Evolutionary conservation across 2,888 invertebrate species (phyloP).

Genomic region (Bruchidius siliquastri): DNA sequence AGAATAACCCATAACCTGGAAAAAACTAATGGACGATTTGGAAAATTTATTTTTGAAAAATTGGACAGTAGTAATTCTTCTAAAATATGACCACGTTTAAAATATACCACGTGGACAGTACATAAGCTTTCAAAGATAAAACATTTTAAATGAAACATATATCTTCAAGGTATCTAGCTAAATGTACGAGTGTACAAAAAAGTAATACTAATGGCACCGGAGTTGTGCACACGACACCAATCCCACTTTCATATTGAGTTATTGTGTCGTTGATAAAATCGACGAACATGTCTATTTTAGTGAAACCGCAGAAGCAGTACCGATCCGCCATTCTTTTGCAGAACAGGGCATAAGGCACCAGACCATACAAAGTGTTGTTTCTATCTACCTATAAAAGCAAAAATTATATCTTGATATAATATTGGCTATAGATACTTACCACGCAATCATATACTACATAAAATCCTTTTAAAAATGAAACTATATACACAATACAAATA

Average conservation of each 20-base stretch:
- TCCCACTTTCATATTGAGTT: not conserved
- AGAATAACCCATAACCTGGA: too few relatives aligned
- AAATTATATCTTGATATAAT: not conserved
- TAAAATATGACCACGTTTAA: too few relatives aligned
- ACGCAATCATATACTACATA: too few relatives aligned
- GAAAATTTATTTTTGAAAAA: too few relatives aligned
- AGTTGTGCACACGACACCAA: not conserved
- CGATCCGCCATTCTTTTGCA: not conserved
- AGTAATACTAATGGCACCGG: not conserved
- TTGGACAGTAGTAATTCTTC: too few relatives aligned
- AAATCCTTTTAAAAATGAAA: too few relatives aligned
- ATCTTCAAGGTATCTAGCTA: not conserved
- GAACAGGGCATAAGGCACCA: not conserved
- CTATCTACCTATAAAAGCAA: not conserved
- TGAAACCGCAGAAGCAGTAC: not conserved
- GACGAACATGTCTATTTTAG: not conserved
- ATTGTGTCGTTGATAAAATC: not conserved
- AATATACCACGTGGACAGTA: too few relatives aligned
- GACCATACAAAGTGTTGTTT: not conserved
- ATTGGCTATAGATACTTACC: too few relatives aligned
- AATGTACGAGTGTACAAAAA: not conserved
- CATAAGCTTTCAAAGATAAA: too few relatives aligned
- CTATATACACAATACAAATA: too few relatives aligned
- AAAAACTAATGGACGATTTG: too few relatives aligned
- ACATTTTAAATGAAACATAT: not conserved